Evolutionary conservation across 2,113 vertebrate species (phyloP), one percentile per base, ranked within the genome.

Genomic region (Astatoreochromis straeleni): DNA sequence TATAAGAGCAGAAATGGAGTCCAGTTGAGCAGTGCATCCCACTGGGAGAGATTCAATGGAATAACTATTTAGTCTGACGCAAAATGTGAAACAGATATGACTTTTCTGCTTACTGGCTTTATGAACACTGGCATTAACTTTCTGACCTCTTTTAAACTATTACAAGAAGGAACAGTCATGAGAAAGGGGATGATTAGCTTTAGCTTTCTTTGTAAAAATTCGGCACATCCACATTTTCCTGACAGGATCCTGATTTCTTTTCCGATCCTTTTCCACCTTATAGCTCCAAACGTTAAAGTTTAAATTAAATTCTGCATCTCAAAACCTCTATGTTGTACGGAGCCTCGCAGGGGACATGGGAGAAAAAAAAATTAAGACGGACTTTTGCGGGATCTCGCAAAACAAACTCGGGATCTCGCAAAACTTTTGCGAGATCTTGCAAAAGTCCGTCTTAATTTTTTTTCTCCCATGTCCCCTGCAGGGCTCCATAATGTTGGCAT

Each of bases 1-100:
- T 91, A 92, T 92, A 94, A 86, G 91, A 91, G 55, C 91, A 92
- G 83, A 83, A 75, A 86, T 16, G 81, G 81, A 87, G 49, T 57
- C 40, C 82, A 47, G 78, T 73, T 81, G 12, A 4, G 29, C 13
- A 2, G 54, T 3, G 24, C 49, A 51, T 81, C 54, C 70, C 19
- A 65, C 35, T 29, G 65, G 26, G 45, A 51, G 26, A 31, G 10
- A n/a, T 51, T 45, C 68, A 82, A 51, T 83, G 79, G 40, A 68
- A 65, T 14, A 47, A 38, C 51, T 58, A 47, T 89, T 82, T 80
- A 33, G 24, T 31, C 45, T 78, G 26, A 51, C 3, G 10, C 45
- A 78, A 51, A 78, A 13, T 12, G 14, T 57, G 33, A 53, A 89
- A 86, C 33, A 45, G 24, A 90, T 24, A n/a, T 68, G 55, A 75